Conservation (phyloP, 2,797 vertebrate species). For the Scolopax bukidnonensis region DNA sequence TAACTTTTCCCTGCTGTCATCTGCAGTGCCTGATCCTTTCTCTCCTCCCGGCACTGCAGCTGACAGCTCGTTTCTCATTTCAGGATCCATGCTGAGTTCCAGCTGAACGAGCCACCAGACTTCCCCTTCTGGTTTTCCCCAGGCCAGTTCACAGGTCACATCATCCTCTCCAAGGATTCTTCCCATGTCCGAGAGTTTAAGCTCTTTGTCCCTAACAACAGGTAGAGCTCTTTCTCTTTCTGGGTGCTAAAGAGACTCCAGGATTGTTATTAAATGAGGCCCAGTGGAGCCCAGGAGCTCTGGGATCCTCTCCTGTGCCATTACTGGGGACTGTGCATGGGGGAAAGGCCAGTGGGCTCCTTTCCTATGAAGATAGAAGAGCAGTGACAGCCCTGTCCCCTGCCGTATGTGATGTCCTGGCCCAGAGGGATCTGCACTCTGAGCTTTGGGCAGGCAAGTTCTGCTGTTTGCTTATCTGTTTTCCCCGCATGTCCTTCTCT, state of each 20-base stretch:
- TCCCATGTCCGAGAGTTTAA: constrained; percentile 91
- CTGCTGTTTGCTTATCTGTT: neutral
- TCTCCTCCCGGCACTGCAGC: neutral
- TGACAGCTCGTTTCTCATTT: neutral
- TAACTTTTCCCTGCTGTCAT: neutral
- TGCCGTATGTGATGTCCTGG: neutral
- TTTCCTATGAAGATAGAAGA: neutral
- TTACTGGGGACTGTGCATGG: rapidly evolving
- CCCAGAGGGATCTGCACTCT: neutral
- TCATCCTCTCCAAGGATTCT: constrained; percentile 91
- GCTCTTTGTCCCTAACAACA: constrained; percentile 92
- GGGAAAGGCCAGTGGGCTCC: neutral
- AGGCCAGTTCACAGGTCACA: constrained; percentile 93
- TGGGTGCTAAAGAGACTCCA: neutral
- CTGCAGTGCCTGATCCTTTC: neutral
- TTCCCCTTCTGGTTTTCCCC: constrained; percentile 99
- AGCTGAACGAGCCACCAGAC: constrained; percentile 94
- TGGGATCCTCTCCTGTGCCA: neutral
- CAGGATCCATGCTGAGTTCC: constrained; percentile 98
- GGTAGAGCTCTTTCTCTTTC: constrained; percentile 71
- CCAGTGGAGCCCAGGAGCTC: neutral
- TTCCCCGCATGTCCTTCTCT: neutral
- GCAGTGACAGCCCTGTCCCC: neutral
- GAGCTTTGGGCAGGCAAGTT: neutral
- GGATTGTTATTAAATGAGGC: neutral